These are phyloP conservation scores for Sussaba pulchella DNA, from an alignment of 2,888 invertebrate genomes.

Conservation along the genomic window DNA sequence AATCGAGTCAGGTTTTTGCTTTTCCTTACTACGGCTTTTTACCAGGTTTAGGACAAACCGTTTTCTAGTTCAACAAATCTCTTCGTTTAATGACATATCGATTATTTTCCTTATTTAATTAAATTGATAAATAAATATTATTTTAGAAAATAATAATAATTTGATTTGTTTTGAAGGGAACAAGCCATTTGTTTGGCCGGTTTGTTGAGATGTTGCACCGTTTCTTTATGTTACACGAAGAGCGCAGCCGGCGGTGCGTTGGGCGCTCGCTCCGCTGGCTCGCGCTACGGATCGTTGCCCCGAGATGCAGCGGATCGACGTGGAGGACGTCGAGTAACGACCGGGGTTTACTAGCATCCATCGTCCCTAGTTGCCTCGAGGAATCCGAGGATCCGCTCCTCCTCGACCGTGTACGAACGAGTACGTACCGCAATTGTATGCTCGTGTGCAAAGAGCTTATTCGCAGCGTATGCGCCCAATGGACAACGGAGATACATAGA, in stretches of 20 bases:
- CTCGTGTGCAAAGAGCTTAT: not conserved
- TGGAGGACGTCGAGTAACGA: conserved; percentile 63
- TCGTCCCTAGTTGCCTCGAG: conserved; percentile 64
- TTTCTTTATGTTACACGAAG: not conserved
- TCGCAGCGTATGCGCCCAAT: not conserved
- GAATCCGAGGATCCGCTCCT: conserved; percentile 56
- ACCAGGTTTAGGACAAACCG: too few species aligned
- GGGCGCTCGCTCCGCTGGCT: too few species aligned
- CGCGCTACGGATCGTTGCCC: conserved; percentile 71
- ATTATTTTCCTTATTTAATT: too few species aligned
- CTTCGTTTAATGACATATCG: too few species aligned
- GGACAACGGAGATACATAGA: not conserved
- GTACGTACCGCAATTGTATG: conserved; percentile 8
- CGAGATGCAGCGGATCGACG: conserved; percentile 65
- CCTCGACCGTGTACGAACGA: conserved; percentile 42
- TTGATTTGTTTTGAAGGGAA: not conserved
- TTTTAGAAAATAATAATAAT: too few species aligned
- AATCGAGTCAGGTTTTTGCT: too few species aligned
- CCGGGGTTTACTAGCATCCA: conserved; percentile 60
- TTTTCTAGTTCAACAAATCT: too few species aligned
- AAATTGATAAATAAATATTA: too few species aligned
- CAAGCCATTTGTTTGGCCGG: conserved; percentile 13
- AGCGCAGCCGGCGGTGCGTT: not conserved
- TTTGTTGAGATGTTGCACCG: not conserved
- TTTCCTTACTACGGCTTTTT: too few species aligned